These are phyloP conservation scores for Cordilura impudica DNA, from an alignment of 2,888 invertebrate genomes.

Conservation along the genomic window DNA sequence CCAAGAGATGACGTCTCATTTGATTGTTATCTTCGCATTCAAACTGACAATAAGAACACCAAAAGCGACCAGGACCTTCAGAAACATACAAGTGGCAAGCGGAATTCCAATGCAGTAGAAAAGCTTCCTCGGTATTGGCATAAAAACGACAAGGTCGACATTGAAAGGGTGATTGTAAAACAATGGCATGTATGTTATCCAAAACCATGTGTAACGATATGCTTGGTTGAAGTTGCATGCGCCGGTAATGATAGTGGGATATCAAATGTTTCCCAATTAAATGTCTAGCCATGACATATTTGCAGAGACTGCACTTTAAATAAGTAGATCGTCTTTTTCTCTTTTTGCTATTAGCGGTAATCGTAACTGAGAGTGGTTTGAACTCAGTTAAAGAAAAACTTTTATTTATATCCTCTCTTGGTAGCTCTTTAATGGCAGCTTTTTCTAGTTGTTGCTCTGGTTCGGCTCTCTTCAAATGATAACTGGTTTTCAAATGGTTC, in stretches of 20 bases:
- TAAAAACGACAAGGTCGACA: conserved; percentile 91
- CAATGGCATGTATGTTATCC: conserved; percentile 87
- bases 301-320: conserved; percentile 85
- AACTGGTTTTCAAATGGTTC: conserved; percentile 85
- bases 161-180: conserved; percentile 90
- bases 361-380: conserved; percentile 68
- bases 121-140: conserved; percentile 86
- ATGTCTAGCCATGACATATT: conserved; percentile 83
- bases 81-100: conserved; percentile 79
- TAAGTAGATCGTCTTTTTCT: conserved; percentile 81
- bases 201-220: conserved; percentile 83
- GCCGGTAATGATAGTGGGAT: conserved; percentile 90
- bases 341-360: conserved; percentile 73
- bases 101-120: conserved; percentile 87
- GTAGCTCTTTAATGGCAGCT: conserved; percentile 75
- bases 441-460: conserved; percentile 85
- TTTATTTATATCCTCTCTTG: conserved; percentile 60
- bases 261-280: conserved; percentile 91
- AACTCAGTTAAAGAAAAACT: conserved; percentile 43
- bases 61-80: conserved; percentile 81
- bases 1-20: conserved; percentile 85
- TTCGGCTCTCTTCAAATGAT: conserved; percentile 84
- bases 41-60: conserved; percentile 87
- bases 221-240: conserved; percentile 81
- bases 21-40: conserved; percentile 82